Base-by-base conservation (phyloP, 2,888 invertebrate species). In the Parnassius orleans region DNA sequence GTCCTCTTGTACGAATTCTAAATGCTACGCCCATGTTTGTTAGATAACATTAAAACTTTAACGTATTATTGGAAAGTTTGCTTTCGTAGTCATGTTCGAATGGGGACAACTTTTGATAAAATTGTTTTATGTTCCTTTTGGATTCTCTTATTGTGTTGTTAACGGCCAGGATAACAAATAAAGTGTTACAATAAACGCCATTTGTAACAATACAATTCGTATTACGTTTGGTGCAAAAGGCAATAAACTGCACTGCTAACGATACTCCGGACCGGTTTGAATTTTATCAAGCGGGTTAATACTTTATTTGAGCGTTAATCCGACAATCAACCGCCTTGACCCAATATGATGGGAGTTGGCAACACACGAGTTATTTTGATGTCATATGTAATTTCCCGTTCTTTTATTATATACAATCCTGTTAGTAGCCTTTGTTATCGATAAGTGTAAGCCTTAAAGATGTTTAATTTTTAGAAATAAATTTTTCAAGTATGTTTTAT, bases 261-360 rank as follows among this genome's bases (percentile, higher is more conserved):
- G 41, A n/a, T 43, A 43, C 53, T 43, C 53, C 15, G 15, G 10
- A 53, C 53, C 53, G 53, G 53, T 53, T 53, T 41, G 15, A 42
- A 43, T 10, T 15, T 10, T 53, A 53, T 53, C 43, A 53, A 43
- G 15, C 41, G 43, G 33, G 33, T 41, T 14, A 41, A n/a, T 14
- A 33, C 48, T 46, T 48, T 15, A 57, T 47, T 47, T 41, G 56
- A 7, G 41, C 14, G 48, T 33, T 57, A 57, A 48, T 55, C 24
- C 24, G 41, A 46, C 55, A 55, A 55, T 57, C 55, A 47, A 55
- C 24, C n/a, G 19, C 55, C 44, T 46, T 55, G 55, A 55, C 55
- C 55, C 33, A 24, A 46, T n/a, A 55, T 55, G 19, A 10, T n/a
- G 15, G 19, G 54, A 54, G 54, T 10, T 42, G 19, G 19, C 43